Percentiles rank a stretch among this genome's conserved stretches.
Evolutionary conservation across 2,113 vertebrate species (phyloP).

Genomic region (Nycticorax nycticorax): DNA sequence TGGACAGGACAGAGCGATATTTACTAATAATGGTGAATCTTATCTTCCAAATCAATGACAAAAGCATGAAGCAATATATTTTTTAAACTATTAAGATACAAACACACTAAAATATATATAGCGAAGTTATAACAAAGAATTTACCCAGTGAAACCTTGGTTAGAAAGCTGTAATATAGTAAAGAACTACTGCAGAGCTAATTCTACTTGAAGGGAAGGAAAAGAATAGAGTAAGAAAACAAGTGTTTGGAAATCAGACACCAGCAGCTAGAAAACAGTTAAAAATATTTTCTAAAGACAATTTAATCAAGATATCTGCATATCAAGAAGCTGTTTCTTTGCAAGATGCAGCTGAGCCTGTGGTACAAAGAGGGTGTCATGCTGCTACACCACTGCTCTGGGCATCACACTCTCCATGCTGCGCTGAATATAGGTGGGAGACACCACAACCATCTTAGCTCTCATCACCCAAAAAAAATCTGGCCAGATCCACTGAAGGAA

Average conservation of each 20-base stretch:
- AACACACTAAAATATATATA: neutral
- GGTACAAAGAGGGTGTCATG: neutral
- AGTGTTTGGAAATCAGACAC: neutral
- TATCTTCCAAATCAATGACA: neutral
- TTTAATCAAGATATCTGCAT: neutral
- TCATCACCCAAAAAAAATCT: fast-evolving
- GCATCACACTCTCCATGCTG: neutral
- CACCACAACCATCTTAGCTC: neutral
- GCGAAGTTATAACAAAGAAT: neutral
- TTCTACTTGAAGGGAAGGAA: neutral
- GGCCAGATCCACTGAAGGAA: neutral
- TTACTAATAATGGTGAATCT: neutral
- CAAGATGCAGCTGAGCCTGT: neutral
- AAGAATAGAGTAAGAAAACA: neutral
- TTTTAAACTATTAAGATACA: neutral
- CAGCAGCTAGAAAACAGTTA: neutral
- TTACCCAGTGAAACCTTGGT: neutral
- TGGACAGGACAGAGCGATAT: neutral
- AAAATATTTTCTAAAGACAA: neutral
- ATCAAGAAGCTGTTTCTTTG: neutral
- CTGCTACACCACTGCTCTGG: neutral
- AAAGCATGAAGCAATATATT: neutral
- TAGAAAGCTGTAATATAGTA: neutral
- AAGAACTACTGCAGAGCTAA: neutral
- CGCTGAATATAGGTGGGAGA: neutral